Conservation (phyloP, 2,888 invertebrate genomes). For the Leptinotarsa juncta region DNA sequence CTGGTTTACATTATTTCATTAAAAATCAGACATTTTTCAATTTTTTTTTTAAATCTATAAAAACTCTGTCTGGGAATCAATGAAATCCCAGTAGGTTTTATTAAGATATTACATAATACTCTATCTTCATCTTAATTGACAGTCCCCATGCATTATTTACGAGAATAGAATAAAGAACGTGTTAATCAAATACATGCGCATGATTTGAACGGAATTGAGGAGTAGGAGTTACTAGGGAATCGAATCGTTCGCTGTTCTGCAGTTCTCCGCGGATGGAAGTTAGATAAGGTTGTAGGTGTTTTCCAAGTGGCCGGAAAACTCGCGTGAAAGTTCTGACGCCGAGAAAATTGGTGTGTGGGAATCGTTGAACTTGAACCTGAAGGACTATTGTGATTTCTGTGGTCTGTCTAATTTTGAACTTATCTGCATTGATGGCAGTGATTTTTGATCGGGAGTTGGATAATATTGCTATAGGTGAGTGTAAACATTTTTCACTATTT, state of each 20-base stretch:
- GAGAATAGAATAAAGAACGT: conserved; percentile 20
- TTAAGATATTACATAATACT: not conserved
- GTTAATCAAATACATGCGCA: conserved; percentile 37
- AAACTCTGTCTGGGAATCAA: no score
- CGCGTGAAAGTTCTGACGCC: not conserved
- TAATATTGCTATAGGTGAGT: not conserved
- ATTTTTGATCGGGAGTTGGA: not conserved
- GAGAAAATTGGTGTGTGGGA: not conserved
- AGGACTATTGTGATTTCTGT: not conserved
- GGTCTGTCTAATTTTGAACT: not conserved
- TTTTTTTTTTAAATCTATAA: no score
- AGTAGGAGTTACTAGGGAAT: conserved; percentile 32
- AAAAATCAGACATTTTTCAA: no score
- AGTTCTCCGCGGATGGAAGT: conserved; percentile 20
- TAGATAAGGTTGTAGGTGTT: not conserved
- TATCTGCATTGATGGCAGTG: not conserved
- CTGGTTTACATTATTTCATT: no score
- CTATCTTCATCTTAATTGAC: not conserved
- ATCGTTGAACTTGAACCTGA: not conserved
- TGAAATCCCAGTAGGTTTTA: no score
- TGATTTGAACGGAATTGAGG: conserved; percentile 33
- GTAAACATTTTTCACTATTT: no score
- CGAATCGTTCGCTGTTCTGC: conserved; percentile 14
- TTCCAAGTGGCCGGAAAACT: not conserved
- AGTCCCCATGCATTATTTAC: not conserved